Base-by-base conservation (phyloP, 2,113 vertebrate genomes). In the Microtus montanus region DNA sequence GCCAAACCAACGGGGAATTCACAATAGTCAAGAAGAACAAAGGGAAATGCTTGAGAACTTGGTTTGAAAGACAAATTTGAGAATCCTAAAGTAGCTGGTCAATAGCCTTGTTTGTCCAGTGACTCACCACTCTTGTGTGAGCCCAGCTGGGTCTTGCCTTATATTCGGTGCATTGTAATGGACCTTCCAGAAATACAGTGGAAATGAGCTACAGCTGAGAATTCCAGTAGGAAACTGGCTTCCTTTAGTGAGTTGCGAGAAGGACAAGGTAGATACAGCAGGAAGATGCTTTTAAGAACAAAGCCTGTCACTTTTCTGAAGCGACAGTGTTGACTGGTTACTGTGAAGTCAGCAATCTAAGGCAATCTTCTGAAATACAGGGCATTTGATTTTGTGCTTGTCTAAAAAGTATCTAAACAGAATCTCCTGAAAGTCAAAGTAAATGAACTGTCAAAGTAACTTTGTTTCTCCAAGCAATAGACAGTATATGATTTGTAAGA, bases 331-430 rank as follows among this genome's bases (percentile, higher is more conserved):
- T 92, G 28, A 94, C 35, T 61, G 38, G 66, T 58, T 86, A 41
- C 47, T 82, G 3, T 84, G 49, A 71, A 90, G 87, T 90, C 84
- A 64, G 73, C 52, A 93, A 93, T 88, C 3, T 87, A 35, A 66
- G n/a, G 88, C 80, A 93, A 19, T 95, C 47, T 90, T 84, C 70
- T 85, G 8, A 20, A 63, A 84, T 22, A 83, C 33, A 79, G 24
- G 95, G 20, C 5, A 80, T 78, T 79, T 92, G 66, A 52, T 96
- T 73, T 93, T 74, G 70, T 26, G 41, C 63, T 41, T 89, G 33
- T 95, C 90, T 95, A 95, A 54, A 78, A 94, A 94, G 11, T 74
- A 13, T 86, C 87, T 95, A 83, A 95, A 85, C 63, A 93, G 80
- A 44, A 87, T 83, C 63, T 74, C 15, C 38, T 68, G 7, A 35